Evolutionary conservation across 2,113 vertebrate genomes (phyloP).

Genomic region (Lates calcarifer): DNA sequence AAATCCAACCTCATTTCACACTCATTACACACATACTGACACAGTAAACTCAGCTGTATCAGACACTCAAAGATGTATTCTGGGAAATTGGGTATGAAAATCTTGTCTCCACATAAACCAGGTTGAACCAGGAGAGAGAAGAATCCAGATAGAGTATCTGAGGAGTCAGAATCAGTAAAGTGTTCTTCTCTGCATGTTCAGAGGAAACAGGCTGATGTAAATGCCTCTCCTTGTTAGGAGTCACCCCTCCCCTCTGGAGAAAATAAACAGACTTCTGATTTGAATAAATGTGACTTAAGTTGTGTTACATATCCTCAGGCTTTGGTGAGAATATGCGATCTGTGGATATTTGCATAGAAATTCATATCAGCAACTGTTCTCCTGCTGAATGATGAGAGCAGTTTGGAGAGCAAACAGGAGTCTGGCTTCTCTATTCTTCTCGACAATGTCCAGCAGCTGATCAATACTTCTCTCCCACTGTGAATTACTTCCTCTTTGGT

Average conservation of each 20-base stretch:
- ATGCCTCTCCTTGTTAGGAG: constrained; percentile 9
- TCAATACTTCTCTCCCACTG: too few species aligned
- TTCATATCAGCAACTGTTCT: constrained; percentile 14
- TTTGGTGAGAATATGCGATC: constrained; percentile 17
- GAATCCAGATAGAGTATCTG: too few species aligned
- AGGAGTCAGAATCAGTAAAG: background rate
- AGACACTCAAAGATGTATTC: background rate
- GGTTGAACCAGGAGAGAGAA: background rate
- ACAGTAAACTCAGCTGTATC: background rate
- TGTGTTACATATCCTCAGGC: constrained; percentile 30
- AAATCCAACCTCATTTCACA: too few species aligned
- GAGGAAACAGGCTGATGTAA: background rate
- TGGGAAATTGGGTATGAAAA: background rate
- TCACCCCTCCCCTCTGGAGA: background rate
- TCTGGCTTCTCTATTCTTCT: too few species aligned
- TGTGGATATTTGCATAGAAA: constrained; percentile 46
- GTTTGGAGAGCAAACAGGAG: too few species aligned
- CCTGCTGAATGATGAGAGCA: too few species aligned
- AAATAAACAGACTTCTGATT: too few species aligned
- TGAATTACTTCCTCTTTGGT: too few species aligned
- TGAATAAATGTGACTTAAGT: too few species aligned
- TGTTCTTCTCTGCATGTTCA: background rate
- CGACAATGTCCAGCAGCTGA: too few species aligned
- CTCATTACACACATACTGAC: too few species aligned
- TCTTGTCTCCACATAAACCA: too few species aligned